Evolutionary conservation across 2,797 vertebrate genomes (phyloP).

Genomic region (Psittacula echo): DNA sequence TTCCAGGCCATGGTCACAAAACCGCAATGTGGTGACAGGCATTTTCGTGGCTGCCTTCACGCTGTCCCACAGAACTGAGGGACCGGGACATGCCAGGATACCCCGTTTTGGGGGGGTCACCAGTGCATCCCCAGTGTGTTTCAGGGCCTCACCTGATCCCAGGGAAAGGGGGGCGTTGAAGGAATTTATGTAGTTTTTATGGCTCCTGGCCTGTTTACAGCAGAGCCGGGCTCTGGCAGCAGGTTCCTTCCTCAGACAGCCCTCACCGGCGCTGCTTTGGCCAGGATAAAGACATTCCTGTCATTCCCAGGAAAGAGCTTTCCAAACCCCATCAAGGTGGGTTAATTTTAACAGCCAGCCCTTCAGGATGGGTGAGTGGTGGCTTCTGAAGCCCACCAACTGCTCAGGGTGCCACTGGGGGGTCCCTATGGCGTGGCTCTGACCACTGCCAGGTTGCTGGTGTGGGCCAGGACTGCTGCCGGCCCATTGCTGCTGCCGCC

Average conservation of each 20-base stretch:
- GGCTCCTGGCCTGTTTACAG: slow-evolving; percentile 25
- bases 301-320: slow-evolving; percentile 54
- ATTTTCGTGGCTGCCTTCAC: slow-evolving; percentile 35
- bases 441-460: rapidly evolving
- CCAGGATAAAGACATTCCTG: slow-evolving; percentile 63
- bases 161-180: not conserved
- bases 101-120: rapidly evolving
- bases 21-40: not conserved
- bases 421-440: not conserved
- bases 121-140: rapidly evolving
- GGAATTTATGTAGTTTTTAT: slow-evolving; percentile 15
- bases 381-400: rapidly evolving
- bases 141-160: not conserved
- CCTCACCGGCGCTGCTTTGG: slow-evolving; percentile 4
- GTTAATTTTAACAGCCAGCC: slow-evolving; percentile 32
- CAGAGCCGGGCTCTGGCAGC: not conserved
- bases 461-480: not conserved
- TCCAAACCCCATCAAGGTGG: slow-evolving; percentile 18
- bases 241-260: slow-evolving; percentile 15
- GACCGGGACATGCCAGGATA: rapidly evolving
- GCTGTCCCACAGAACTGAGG: rapidly evolving
- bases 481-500: rapidly evolving
- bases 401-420: not conserved
- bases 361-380: not conserved
- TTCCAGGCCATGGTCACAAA: slow-evolving; percentile 8